These are phyloP conservation scores for Diplodus sargus DNA, from an alignment of 2,797 vertebrate genomes.

Conservation along the genomic window DNA sequence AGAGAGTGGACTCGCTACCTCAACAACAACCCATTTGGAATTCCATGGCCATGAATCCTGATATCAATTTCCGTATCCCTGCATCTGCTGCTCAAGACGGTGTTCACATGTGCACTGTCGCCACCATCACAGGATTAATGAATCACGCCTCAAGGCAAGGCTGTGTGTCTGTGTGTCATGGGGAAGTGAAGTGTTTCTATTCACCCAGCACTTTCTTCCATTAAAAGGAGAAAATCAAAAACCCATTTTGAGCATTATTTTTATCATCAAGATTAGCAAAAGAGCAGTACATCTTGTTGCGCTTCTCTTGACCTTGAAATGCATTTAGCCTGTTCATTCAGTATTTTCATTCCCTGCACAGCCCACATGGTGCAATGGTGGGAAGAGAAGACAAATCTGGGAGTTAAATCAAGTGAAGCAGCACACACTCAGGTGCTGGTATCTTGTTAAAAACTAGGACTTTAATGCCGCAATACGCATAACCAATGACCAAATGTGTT, in stretches of 20 bases:
- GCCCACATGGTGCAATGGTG: conserved; percentile 19
- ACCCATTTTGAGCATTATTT: not conserved
- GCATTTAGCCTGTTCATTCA: conserved; percentile 22
- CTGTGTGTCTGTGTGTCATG: conserved; percentile 7
- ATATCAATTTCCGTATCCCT: conserved; percentile 32
- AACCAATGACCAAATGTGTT: not conserved
- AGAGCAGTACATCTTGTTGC: not conserved
- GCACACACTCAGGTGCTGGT: not conserved
- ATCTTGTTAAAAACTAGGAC: conserved; percentile 9
- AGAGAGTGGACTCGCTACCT: not conserved
- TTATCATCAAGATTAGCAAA: not conserved
- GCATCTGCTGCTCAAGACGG: conserved; percentile 15
- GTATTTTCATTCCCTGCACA: conserved; percentile 24
- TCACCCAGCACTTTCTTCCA: conserved; percentile 48
- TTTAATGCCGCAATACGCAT: conserved; percentile 9
- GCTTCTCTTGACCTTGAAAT: conserved; percentile 44
- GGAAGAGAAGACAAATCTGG: not conserved
- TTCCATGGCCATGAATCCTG: conserved; percentile 30
- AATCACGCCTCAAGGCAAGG: conserved; percentile 46
- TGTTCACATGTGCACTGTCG: conserved; percentile 20
- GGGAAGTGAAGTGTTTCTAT: conserved; percentile 9
- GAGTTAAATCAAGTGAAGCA: conserved; percentile 24
- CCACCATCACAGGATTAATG: conserved; percentile 50
- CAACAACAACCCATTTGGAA: conserved; percentile 33
- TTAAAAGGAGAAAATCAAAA: conserved; percentile 17